Conservation (phyloP, 2,113 vertebrate species). For the Dryoscopus gambensis region DNA sequence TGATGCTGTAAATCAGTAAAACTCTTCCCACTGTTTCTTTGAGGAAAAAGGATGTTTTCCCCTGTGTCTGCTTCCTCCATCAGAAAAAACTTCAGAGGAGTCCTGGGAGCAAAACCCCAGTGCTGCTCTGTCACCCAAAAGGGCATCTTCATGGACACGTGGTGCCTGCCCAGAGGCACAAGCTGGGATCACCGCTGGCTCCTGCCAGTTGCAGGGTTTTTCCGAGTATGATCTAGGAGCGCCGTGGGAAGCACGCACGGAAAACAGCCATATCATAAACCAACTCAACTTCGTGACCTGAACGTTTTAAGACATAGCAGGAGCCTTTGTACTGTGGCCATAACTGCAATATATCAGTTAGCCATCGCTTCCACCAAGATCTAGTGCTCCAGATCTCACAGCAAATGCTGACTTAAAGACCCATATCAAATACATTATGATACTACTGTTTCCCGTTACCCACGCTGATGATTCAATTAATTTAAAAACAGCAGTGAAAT, state of each 20-base stretch:
- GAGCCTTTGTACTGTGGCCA: not conserved
- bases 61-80: not conserved
- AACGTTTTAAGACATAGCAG: not conserved
- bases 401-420: constrained; percentile 63
- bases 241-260: not conserved
- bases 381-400: constrained; percentile 28
- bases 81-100: not conserved
- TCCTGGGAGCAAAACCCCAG: not conserved
- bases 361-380: constrained; percentile 46
- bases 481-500: constrained; percentile 64
- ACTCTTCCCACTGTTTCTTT: not conserved
- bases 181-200: fast-evolving
- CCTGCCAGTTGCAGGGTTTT: not conserved
- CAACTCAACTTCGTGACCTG: constrained; percentile 20
- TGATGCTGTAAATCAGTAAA: not conserved
- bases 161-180: not conserved
- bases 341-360: constrained; percentile 29
- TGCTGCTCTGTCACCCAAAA: not conserved
- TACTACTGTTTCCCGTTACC: constrained; percentile 63
- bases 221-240: not conserved
- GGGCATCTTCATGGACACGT: fast-evolving
- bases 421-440: constrained; percentile 61
- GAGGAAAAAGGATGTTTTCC: not conserved
- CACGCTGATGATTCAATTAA: constrained; percentile 64
- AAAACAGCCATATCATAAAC: constrained; percentile 9